Evolutionary conservation across 1,140 invertebrate genomes (phyloP), one percentile per base, ranked within the genome.

Genomic region (Goniozus legneri): DNA sequence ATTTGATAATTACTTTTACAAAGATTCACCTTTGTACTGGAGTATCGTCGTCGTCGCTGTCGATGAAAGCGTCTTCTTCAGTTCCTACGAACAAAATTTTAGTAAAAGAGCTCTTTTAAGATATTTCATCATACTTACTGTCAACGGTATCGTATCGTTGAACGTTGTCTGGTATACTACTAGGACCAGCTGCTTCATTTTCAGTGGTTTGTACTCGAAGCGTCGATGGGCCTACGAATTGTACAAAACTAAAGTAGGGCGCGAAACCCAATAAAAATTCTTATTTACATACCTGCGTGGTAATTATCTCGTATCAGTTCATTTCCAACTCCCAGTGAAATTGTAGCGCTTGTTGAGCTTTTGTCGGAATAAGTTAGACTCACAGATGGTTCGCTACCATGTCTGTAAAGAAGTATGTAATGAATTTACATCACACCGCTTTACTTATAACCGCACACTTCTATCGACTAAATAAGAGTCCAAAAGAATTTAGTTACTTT

Each of bases 331-430:
- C 71, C 75, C 35, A 80, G 60, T 12, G 77, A 78, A 56, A 80
- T 80, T 4, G 72, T 68, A 14, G 79, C 75, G 49, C 66, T 77
- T 12, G 73, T 77, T 14, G 76, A 76, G 50, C 78, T 77, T 59
- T 74, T 77, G 41, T 77, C 75, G 12, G 77, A 77, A 55, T 77
- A 81, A 32, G 71, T 76, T 45, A 79, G 65, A 64, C 71, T 82
- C 2, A 84, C 81, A 36, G 82, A 76, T 42, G 83, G 82, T 57
- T 82, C 79, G 43, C 71, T 73, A 24, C 79, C 73, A 62, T 81
- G 77, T 59, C 79, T 81, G 22, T 24, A 67, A 65, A 15, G 35
- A 53, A 48, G 60, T 44, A 2, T 53, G 41, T 47, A 48, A 44
- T 48, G 12, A 49, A 42, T 37, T 36, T 32, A 18, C 31, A 48